Percentiles rank a stretch among this genome's conserved stretches.
phyloP scores from a whole-genome alignment of 2,888 invertebrate species.

The Griposia aprilina region DNA sequence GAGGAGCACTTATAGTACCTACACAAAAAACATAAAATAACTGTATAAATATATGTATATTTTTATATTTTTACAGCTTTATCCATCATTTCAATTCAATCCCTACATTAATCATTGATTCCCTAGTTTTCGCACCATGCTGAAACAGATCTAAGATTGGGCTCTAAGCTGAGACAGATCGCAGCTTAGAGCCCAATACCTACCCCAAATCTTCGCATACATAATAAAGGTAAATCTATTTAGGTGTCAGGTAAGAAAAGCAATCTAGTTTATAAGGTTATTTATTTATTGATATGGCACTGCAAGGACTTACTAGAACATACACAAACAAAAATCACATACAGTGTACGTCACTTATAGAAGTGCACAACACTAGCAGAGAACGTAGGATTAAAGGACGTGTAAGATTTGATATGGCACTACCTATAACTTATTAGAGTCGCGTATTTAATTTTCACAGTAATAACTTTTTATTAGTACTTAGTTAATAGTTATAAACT shows the following conservation, averaged over 20 bases:
- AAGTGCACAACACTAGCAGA: not conserved
- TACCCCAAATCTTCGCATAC: not conserved
- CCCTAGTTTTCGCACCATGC: not conserved
- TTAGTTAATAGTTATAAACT: constrained; percentile 1
- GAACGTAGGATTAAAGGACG: not conserved
- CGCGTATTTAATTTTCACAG: constrained; percentile 4
- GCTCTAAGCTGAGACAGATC: not conserved
- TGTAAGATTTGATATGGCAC: not conserved
- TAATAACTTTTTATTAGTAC: not conserved
- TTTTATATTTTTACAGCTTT: not conserved
- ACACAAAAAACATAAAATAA: no score
- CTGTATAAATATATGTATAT: no score
- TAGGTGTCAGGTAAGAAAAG: not conserved
- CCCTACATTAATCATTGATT: not conserved
- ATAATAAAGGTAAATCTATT: not conserved
- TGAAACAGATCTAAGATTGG: no score
- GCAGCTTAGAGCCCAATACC: not conserved
- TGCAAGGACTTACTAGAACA: not conserved
- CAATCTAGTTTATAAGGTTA: not conserved
- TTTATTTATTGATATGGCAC: not conserved
- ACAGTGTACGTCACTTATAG: not conserved
- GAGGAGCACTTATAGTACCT: not conserved
- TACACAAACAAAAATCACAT: not conserved
- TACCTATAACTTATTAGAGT: not conserved
- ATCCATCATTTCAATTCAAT: not conserved